Evolutionary conservation across 2,113 vertebrate genomes (phyloP).

Genomic region (Anhinga anhinga): DNA sequence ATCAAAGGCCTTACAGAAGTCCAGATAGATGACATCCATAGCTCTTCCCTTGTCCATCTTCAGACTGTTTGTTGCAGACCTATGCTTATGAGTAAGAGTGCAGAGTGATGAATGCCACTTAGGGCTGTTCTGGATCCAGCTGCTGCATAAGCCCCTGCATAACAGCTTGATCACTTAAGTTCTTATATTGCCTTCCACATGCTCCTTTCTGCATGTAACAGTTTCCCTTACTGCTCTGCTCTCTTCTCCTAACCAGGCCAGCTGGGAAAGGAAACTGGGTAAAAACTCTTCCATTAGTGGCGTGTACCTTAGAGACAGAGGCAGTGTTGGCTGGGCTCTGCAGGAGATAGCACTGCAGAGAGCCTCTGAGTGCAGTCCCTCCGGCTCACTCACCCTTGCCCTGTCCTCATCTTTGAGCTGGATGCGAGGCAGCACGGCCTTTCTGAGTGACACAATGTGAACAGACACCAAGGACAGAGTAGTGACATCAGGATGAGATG

Average conservation of each 20-base stretch:
- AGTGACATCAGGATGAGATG: neutral
- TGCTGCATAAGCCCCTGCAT: neutral
- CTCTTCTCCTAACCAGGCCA: neutral
- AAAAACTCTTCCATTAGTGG: neutral
- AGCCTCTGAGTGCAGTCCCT: neutral
- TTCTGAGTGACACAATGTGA: neutral
- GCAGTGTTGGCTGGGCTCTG: neutral
- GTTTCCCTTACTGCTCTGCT: neutral
- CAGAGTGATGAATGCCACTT: neutral
- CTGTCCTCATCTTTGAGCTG: neutral
- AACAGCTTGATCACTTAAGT: neutral
- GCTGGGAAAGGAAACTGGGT: neutral
- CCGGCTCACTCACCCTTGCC: neutral
- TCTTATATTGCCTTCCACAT: neutral
- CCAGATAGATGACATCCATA: too few relatives aligned
- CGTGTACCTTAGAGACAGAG: neutral
- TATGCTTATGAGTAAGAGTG: neutral
- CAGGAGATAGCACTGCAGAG: neutral
- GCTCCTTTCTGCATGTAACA: neutral
- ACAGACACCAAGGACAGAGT: neutral
- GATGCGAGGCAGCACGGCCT: neutral
- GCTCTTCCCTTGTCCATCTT: neutral
- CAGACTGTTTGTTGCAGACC: neutral
- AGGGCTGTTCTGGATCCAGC: neutral
- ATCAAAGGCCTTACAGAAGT: too few relatives aligned